Conservation (phyloP, 2,797 vertebrate genomes). For the Fundulus diaphanus region DNA sequence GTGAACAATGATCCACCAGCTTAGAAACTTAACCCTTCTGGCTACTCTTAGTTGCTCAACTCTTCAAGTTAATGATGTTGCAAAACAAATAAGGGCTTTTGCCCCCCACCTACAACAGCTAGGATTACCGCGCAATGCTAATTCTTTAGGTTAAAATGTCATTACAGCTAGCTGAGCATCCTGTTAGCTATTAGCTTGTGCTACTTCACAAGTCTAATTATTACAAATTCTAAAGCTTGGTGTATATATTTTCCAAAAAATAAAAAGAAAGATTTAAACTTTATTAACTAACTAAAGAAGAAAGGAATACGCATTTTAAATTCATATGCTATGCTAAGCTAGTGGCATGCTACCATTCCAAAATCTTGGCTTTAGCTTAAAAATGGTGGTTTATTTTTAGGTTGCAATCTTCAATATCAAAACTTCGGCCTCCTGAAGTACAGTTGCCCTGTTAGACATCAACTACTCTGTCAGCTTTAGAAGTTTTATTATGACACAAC, state of each 20-base stretch:
- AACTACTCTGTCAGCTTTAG: not conserved
- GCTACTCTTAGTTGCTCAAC: not conserved
- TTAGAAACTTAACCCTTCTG: not conserved
- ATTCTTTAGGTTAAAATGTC: not conserved
- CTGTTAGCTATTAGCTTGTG: not conserved
- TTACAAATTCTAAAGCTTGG: not conserved
- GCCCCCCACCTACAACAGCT: not conserved
- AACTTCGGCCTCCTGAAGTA: not conserved
- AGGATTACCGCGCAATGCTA: not conserved
- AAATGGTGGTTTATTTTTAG: not conserved
- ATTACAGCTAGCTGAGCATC: not conserved
- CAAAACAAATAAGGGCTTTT: not conserved
- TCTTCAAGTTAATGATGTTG: not conserved
- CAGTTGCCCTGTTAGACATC: not conserved
- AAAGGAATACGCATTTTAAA: not conserved
- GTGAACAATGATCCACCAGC: not conserved
- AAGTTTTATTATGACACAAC: not conserved
- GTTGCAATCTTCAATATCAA: not conserved
- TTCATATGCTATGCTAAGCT: too few relatives aligned
- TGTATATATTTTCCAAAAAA: not conserved
- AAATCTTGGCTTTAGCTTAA: not conserved
- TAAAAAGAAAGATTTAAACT: not conserved
- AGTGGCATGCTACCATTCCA: not conserved
- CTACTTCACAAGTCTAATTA: not conserved
- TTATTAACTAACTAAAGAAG: not conserved